Percentiles rank a stretch among this genome's conserved stretches.
These are phyloP conservation scores for Phrynocephalus forsythii DNA, from an alignment of 2,797 vertebrate genomes.

Conservation along the genomic window DNA sequence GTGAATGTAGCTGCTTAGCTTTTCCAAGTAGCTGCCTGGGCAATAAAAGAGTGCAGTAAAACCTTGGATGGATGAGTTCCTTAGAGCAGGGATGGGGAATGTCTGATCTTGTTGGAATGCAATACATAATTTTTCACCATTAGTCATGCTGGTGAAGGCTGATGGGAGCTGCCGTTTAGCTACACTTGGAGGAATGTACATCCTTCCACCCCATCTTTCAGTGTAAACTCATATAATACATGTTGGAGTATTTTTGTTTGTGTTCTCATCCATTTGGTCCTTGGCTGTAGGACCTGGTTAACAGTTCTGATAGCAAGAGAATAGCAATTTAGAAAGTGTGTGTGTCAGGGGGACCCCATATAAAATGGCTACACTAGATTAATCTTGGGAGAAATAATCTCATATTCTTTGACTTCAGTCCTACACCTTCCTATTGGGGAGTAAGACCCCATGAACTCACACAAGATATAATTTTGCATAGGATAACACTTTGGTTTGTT, in stretches of 20 bases:
- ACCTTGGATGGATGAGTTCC: not conserved
- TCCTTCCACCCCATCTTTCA: not conserved
- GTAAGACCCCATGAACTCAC: not conserved
- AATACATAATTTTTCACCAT: not conserved
- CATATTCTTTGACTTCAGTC: not conserved
- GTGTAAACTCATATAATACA: not conserved
- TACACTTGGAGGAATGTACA: not conserved
- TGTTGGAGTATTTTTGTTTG: not conserved
- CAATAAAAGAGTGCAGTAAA: not conserved
- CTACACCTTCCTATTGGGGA: not conserved
- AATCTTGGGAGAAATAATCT: not conserved
- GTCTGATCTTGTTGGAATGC: not conserved
- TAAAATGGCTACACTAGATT: not conserved
- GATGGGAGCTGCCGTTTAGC: not conserved
- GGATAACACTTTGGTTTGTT: no score
- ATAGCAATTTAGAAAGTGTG: no score
- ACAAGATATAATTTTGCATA: not conserved
- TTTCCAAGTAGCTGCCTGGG: conserved; percentile 13
- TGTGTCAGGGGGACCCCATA: not conserved
- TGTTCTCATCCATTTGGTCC: not conserved
- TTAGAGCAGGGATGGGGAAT: not conserved
- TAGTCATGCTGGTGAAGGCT: not conserved
- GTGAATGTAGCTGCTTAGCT: not conserved
- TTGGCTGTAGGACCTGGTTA: no score
- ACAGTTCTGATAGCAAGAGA: no score